Base-by-base conservation (phyloP, 2,888 invertebrate species). In the Drosophila algonquin region DNA sequence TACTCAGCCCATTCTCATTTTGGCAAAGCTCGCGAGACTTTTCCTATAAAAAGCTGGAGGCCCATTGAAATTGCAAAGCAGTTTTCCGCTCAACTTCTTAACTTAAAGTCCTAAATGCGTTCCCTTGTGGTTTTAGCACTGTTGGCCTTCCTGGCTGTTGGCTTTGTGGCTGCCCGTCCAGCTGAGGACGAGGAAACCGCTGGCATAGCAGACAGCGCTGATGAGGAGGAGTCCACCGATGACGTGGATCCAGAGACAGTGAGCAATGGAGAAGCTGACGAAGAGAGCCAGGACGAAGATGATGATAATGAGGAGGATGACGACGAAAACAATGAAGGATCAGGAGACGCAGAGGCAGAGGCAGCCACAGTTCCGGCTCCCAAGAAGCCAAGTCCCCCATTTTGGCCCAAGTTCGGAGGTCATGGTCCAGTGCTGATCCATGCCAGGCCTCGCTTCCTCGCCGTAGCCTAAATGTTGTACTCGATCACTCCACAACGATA, bases 111-210 rank as follows among this genome's bases (percentile, higher is more conserved):
- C 40, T 48, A 75, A 51, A 75, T 75, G 75, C 75, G 75, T 57
- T 44, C 55, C 46, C 53, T 75, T 21, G 16, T 75, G 21, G 9
- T 75, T 3, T 50, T 75, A 12, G 69, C 63, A 44, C 52, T 74
- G 12, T 55, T 74, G 56, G 75, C 74, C 56, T 75, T 56, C 52
- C 40, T 75, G 57, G 63, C 69, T 35, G 56, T 74, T 32, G 40
- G 55, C 32, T 48, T 69, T 9, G 74, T 75, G 40, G 48, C 63
- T 35, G 75, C 63, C 3, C 58, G 51, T 14, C 58, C 55, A 16
- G 47, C 53, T n/a, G 69, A 68, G 45, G 53, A 14, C 9, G 75
- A 57, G n/a, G 44, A 48, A 7, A 12, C 54, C 3, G 3, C 9
- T 16, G 47, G 8, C 14, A 32, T 58, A 10, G 30, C 14, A 12